Conservation (phyloP, 2,888 invertebrate species). For the Endomychus coccineus region DNA sequence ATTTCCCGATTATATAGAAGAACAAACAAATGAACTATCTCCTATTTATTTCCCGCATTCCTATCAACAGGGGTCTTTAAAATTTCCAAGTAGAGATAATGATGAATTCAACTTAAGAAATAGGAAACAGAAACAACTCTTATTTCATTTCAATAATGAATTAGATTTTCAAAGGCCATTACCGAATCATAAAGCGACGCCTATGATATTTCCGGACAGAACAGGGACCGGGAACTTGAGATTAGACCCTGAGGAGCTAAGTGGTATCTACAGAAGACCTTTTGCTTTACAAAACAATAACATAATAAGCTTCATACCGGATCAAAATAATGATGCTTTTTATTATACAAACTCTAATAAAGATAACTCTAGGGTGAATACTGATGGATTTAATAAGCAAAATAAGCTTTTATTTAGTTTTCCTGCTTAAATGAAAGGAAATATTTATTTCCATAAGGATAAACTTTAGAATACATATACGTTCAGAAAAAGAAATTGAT, state of each 20-base stretch:
- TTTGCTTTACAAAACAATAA: conserved; percentile 17
- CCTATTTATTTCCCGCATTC: conserved; percentile 5
- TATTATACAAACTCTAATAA: conserved; percentile 10
- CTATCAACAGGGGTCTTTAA: conserved; percentile 10
- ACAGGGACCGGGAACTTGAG: conserved; percentile 48
- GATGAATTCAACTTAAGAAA: conserved; percentile 8
- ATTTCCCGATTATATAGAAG: conserved; percentile 15
- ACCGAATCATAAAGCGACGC: conserved; percentile 31
- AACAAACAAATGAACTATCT: conserved; percentile 9
- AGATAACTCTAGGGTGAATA: conserved; percentile 5
- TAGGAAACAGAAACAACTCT: conserved; percentile 9
- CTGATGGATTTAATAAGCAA: conserved; percentile 5
- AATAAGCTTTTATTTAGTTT: conserved; percentile 11
- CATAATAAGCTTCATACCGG: conserved; percentile 15
- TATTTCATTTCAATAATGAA: conserved; percentile 15
- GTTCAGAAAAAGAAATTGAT: no score
- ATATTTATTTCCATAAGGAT: no score
- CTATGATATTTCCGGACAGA: conserved; percentile 49
- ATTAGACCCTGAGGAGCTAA: conserved; percentile 40
- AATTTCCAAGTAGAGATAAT: conserved; percentile 14
- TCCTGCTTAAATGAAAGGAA: no score
- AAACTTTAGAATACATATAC: no score
- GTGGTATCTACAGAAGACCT: conserved; percentile 13
- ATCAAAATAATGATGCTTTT: conserved; percentile 12
- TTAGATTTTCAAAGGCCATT: conserved; percentile 29